Conservation (phyloP, 2,888 invertebrate genomes). For the Disparrhopalites patrizii region DNA sequence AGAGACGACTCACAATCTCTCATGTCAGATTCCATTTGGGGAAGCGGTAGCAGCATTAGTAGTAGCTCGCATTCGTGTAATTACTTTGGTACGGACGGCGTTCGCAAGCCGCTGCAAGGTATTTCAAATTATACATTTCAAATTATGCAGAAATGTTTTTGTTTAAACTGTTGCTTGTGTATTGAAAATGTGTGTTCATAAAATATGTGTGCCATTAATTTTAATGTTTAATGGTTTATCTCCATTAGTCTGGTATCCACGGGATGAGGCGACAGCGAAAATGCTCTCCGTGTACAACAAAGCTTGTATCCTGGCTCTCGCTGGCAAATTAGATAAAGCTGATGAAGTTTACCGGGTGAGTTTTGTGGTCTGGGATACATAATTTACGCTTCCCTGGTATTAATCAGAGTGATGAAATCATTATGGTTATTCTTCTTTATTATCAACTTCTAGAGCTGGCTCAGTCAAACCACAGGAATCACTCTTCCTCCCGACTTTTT, state of each 20-base stretch:
- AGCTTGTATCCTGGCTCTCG: slow-evolving; percentile 68
- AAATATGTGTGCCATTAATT: neutral
- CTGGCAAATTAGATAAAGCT: slow-evolving; percentile 69
- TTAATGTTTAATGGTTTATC: neutral
- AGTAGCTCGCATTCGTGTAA: no score
- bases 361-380: slow-evolving; percentile 26
- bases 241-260: slow-evolving; percentile 63
- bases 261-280: slow-evolving; percentile 62
- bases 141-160: neutral
- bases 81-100: no score
- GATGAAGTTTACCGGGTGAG: slow-evolving; percentile 54
- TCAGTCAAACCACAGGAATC: slow-evolving; percentile 27
- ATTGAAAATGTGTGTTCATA: neutral
- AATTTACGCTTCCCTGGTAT: slow-evolving; percentile 6
- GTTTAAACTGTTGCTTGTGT: neutral
- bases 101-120: slow-evolving; percentile 32
- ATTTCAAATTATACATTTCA: neutral
- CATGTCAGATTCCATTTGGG: slow-evolving; percentile 19
- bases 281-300: slow-evolving; percentile 74
- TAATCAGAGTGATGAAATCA: neutral
- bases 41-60: neutral
- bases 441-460: slow-evolving; percentile 32
- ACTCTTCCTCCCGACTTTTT: slow-evolving; percentile 52
- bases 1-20: slow-evolving; percentile 33
- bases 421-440: neutral